Base-by-base conservation (phyloP, 2,113 vertebrate genomes). In the Nycticorax nycticorax region DNA sequence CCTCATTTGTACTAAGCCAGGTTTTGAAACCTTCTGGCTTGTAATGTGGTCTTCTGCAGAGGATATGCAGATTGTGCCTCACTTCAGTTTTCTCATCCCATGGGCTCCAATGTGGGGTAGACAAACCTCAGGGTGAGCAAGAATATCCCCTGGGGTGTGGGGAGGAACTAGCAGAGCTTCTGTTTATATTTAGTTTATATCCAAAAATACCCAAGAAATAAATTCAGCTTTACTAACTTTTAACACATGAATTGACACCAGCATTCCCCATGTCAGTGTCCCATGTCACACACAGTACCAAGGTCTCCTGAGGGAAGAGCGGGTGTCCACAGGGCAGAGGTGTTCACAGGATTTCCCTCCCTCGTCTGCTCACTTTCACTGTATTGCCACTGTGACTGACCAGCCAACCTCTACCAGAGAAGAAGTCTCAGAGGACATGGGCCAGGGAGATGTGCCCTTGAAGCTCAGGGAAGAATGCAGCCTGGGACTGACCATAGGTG, bases 361-460 rank as follows among this genome's bases (percentile, higher is more conserved):
- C 18, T 77, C 2, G 1, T 30, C 11, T 43, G 7, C 16, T 68
- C 1, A 0, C 30, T 75, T 81, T 35, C 16, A 33, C 5, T 33
- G 7, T 30, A 6, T 55, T 59, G 26, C 8, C 27, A 21, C 13
- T 19, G 20, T 43, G 41, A 50, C 30, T 72, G 32, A 74, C 17
- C 24, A 74, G 37, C 7, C 66, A 73, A 21, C 3, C 19, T 22
- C 26, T 37, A 10, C 23, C 12, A 10, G 12, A n/a, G 22, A 48
- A 32, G 11, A 22, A 81, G 21, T 6, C 18, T 59, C 27, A 67
- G 45, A 60, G n/a, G 6, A 91, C 7, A 27, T 10, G 10, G 12
- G 14, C 47, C 10, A 32, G 14, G 23, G 23, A 5, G 18, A 62
- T 7, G 6, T n/a, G 8, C 5, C 24, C 0, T 0, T 15, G 39